phyloP scores from a whole-genome alignment of 2,113 vertebrate species.

The Cheilinus undulatus region DNA sequence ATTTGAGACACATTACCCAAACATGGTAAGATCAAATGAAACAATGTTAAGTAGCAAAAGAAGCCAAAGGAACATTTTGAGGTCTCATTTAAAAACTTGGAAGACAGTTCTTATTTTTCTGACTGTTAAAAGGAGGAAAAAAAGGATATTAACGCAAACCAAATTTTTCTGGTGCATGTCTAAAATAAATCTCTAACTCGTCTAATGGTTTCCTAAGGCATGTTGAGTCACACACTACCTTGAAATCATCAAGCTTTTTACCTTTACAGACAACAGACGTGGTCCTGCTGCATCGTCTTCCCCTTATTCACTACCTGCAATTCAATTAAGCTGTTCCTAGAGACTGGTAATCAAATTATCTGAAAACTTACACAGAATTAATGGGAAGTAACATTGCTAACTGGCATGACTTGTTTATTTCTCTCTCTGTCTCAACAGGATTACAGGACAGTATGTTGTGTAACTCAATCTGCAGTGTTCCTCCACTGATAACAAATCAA shows the following conservation, averaged over 20 bases:
- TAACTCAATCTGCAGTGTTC: slow-evolving; percentile 52
- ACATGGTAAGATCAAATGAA: slow-evolving; percentile 30
- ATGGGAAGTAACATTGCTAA: slow-evolving; percentile 64
- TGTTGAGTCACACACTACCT: slow-evolving; percentile 15
- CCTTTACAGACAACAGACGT: slow-evolving; percentile 51
- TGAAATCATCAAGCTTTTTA: slow-evolving; percentile 42
- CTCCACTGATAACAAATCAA: slow-evolving; percentile 54
- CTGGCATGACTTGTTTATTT: slow-evolving; percentile 64
- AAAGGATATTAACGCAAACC: slow-evolving; percentile 28
- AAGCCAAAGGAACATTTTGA: slow-evolving; percentile 24
- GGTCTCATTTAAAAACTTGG: slow-evolving; percentile 35
- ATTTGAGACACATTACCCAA: slow-evolving; percentile 26
- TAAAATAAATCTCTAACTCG: slow-evolving; percentile 1
- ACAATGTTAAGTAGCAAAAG: slow-evolving; percentile 6
- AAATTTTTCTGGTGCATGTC: slow-evolving; percentile 4
- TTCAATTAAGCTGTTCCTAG: slow-evolving; percentile 73
- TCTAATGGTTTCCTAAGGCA: slow-evolving; percentile 54
- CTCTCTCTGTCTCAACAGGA: slow-evolving; percentile 48
- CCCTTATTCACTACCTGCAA: slow-evolving; percentile 69
- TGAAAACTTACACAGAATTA: slow-evolving; percentile 73
- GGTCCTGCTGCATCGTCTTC: slow-evolving; percentile 54
- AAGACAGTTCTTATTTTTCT: neutral
- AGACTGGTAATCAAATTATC: slow-evolving; percentile 70
- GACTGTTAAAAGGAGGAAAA: slow-evolving; percentile 9
- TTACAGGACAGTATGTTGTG: slow-evolving; percentile 39